Evolutionary conservation across 1,140 invertebrate species (phyloP).

Genomic region (Hycleus cichorii): DNA sequence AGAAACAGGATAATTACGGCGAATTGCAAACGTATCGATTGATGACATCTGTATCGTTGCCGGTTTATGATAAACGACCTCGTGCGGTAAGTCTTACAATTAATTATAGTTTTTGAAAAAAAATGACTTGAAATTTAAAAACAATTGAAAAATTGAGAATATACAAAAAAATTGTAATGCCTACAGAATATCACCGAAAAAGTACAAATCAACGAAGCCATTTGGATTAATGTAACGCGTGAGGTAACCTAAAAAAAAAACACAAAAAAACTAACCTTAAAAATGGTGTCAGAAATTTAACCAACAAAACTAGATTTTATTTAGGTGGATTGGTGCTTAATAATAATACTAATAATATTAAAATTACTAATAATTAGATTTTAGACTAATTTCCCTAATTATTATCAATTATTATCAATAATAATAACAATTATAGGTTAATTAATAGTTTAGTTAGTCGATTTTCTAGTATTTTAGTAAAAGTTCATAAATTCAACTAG

Average conservation of each 20-base stretch:
- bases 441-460: too few species aligned
- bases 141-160: not conserved
- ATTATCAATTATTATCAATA: too few species aligned
- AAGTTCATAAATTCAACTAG: too few species aligned
- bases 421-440: too few species aligned
- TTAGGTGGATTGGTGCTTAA: too few species aligned
- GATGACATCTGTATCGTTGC: slow-evolving; percentile 70
- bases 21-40: slow-evolving; percentile 47
- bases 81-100: slow-evolving; percentile 49
- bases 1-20: slow-evolving; percentile 39
- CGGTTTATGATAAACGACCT: slow-evolving; percentile 62
- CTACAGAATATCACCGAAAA: slow-evolving; percentile 88
- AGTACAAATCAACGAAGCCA: slow-evolving; percentile 86
- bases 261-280: not conserved
- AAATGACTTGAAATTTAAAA: not conserved
- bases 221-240: slow-evolving; percentile 83
- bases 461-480: too few species aligned
- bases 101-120: not conserved
- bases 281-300: not conserved
- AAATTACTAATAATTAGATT: too few species aligned
- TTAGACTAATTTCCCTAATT: too few species aligned
- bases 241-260: slow-evolving; percentile 57
- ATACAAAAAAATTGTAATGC: slow-evolving; percentile 27
- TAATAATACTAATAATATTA: too few species aligned
- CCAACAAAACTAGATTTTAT: too few species aligned